Evolutionary conservation across 1,140 invertebrate species (phyloP).

Genomic region (Drosophila eugracilis): DNA sequence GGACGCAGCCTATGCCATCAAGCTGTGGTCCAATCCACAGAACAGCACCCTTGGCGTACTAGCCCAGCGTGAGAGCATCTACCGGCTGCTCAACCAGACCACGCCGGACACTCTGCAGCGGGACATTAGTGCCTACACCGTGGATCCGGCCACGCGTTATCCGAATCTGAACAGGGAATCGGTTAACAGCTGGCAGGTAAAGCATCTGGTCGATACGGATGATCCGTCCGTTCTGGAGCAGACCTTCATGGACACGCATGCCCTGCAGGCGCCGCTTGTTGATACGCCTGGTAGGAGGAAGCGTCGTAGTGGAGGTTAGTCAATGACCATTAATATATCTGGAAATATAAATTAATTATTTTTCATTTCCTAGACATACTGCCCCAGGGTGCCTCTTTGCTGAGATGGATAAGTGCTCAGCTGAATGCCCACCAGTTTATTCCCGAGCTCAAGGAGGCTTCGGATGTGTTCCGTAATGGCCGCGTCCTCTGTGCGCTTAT

Average conservation of each 20-base stretch:
- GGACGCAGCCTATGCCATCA: conserved; percentile 98
- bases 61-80: conserved; percentile 97
- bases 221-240: conserved; percentile 87
- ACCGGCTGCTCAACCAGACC: conserved; percentile 94
- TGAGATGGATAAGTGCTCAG: conserved; percentile 80
- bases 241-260: conserved; percentile 85
- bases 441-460: conserved; percentile 71
- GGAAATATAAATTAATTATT: not conserved
- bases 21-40: conserved; percentile 90
- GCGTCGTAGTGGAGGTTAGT: conserved; percentile 77
- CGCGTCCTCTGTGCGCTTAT: conserved; percentile 80
- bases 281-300: conserved; percentile 76
- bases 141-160: conserved; percentile 95
- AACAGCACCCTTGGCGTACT: conserved; percentile 92
- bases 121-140: conserved; percentile 94
- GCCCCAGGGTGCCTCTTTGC: conserved; percentile 65
- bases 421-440: conserved; percentile 68
- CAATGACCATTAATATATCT: too few species aligned
- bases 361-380: conserved; percentile 45
- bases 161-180: conserved; percentile 87
- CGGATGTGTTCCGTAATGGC: conserved; percentile 82
- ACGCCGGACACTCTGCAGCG: conserved; percentile 97
- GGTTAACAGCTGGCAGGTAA: conserved; percentile 87
- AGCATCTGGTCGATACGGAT: conserved; percentile 87
- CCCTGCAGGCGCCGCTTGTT: conserved; percentile 58